Conservation (phyloP, 2,113 vertebrate species). For the human (Homo sapiens) region DNA sequence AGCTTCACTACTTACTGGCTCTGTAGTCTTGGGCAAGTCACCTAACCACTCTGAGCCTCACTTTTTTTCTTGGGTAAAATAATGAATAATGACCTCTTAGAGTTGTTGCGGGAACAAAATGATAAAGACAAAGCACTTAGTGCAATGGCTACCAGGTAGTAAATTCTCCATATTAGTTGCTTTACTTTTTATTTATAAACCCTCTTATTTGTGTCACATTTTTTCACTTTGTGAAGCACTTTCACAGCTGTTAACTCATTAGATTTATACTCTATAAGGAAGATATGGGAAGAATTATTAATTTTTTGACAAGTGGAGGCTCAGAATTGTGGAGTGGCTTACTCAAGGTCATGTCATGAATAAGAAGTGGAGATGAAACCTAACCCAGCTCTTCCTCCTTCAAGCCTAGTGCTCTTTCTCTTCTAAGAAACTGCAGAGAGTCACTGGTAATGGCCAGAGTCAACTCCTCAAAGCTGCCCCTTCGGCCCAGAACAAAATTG, state of each 20-base stretch:
- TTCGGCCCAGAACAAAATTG: not conserved
- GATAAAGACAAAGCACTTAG: not conserved
- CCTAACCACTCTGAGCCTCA: not conserved
- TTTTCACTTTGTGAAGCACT: not conserved
- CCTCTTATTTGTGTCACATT: not conserved
- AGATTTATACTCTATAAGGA: not conserved
- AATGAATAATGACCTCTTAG: not conserved
- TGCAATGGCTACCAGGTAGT: not conserved
- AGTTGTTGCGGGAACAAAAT: not conserved
- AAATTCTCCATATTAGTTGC: not conserved
- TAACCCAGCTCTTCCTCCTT: not conserved
- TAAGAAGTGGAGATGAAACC: not conserved
- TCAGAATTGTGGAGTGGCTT: not conserved
- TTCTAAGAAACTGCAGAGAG: not conserved
- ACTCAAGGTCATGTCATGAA: not conserved
- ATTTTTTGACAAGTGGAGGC: not conserved
- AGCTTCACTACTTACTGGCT: not conserved
- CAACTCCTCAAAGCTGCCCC: not conserved
- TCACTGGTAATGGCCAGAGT: not conserved
- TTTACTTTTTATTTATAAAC: not conserved
- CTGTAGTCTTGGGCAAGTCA: not conserved
- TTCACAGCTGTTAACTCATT: not conserved
- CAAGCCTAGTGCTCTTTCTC: not conserved
- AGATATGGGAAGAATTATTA: not conserved
- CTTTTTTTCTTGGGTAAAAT: not conserved